A percentile compares a stretch with the other conserved stretches of the same genome.
phyloP scores from a whole-genome alignment of 1,140 invertebrate genomes.

The Stegodyphus dumicola region DNA sequence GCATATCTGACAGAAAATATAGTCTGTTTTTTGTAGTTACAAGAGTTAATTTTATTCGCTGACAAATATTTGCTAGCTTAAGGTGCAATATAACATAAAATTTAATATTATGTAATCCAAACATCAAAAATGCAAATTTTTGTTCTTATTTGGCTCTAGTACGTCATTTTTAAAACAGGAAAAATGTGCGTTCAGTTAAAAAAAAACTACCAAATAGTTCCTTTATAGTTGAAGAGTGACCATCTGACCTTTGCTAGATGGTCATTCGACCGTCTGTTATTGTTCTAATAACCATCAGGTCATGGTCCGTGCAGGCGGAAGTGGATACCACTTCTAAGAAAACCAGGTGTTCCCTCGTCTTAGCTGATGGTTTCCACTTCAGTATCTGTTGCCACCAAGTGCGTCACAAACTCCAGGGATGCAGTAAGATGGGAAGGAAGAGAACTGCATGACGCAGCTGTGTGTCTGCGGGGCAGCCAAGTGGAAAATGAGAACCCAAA shows the following conservation, averaged over 20 bases:
- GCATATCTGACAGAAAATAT: no score
- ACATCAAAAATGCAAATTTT: no score
- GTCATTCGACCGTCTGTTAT: conserved; percentile 40
- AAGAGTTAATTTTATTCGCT: no score
- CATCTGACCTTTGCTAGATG: conserved; percentile 26
- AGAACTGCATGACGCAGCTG: conserved; percentile 47
- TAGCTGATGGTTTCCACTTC: conserved; percentile 37
- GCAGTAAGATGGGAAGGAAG: conserved; percentile 1
- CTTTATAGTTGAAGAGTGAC: neutral
- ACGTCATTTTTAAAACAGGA: no score
- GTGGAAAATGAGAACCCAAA: conserved; percentile 59
- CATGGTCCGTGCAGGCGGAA: neutral
- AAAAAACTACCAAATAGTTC: no score
- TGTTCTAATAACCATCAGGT: conserved; percentile 49
- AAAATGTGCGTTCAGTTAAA: no score
- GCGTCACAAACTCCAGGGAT: conserved; percentile 14
- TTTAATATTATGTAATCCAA: no score
- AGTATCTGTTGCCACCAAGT: conserved; percentile 46
- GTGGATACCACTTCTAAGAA: neutral
- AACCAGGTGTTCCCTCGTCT: conserved; percentile 25
- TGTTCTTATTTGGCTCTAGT: no score
- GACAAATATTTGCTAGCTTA: no score
- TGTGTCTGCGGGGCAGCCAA: conserved; percentile 27
- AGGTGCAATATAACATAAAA: no score
- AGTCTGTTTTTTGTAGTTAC: no score